A percentile compares a stretch with the other conserved stretches of the same genome.
Conservation (phyloP, 2,888 invertebrate genomes). For the Sarcophaga variegata region DNA sequence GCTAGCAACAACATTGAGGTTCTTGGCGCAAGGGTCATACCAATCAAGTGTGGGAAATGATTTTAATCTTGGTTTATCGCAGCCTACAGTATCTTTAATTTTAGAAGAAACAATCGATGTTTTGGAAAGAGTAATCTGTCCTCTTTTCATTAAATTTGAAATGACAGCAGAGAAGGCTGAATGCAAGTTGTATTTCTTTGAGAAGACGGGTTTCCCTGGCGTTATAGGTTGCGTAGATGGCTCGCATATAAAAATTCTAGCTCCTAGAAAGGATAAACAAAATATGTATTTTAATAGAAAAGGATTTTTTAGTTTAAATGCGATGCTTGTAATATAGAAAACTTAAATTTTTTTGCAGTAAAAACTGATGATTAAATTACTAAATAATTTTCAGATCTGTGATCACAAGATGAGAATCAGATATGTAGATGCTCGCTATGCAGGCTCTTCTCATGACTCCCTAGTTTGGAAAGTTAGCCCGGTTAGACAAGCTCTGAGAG, state of each 20-base stretch:
- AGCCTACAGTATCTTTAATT: slow-evolving; percentile 50
- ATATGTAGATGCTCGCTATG: slow-evolving; percentile 43
- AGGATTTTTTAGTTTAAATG: slow-evolving; percentile 35
- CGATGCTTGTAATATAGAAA: slow-evolving; percentile 22
- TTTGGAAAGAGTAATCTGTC: slow-evolving; percentile 23
- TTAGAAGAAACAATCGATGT: slow-evolving; percentile 31
- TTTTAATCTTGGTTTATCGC: slow-evolving; percentile 42
- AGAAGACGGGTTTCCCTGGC: not conserved
- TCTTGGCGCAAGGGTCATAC: slow-evolving; percentile 40
- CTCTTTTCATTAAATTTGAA: slow-evolving; percentile 35
- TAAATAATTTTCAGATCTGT: slow-evolving; percentile 29
- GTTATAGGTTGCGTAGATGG: slow-evolving; percentile 20
- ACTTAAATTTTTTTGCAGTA: not conserved
- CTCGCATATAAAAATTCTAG: slow-evolving; percentile 31
- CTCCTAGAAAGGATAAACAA: not conserved
- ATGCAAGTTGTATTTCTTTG: slow-evolving; percentile 20
- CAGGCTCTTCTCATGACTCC: slow-evolving; percentile 45
- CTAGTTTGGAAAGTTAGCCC: slow-evolving; percentile 38
- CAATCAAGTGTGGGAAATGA: slow-evolving; percentile 45
- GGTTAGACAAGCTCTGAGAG: slow-evolving; percentile 13
- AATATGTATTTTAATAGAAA: slow-evolving; percentile 12
- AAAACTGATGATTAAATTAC: not conserved
- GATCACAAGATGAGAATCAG: slow-evolving; percentile 52
- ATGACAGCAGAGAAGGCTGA: slow-evolving; percentile 29
- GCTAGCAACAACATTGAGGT: slow-evolving; percentile 40